Base-by-base conservation (phyloP, 2,888 invertebrate genomes). In the Erebia palarica region DNA sequence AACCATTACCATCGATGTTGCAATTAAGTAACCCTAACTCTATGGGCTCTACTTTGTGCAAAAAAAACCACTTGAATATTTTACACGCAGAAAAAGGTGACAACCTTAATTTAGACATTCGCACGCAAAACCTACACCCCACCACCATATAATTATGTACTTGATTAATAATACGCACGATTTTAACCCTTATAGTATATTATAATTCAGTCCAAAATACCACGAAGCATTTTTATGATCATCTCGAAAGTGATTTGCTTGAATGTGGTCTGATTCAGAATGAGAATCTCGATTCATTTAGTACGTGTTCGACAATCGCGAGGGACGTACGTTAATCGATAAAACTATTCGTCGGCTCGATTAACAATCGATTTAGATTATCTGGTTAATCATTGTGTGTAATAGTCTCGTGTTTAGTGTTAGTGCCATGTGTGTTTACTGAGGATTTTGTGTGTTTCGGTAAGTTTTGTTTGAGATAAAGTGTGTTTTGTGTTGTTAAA, bases 351-450 rank as follows among this genome's bases (percentile, higher is more conserved):
- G 11, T 65, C 65, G 61, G 47, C 61, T 63, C 65, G 68, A 70
- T 70, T 73, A 18, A 58, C 61, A 71, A 66, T 63, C 66, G 65
- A 71, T 71, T 66, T 18, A 51, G 63, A 66, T 71, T 53, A 70
- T 58, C 66, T 53, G 44, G 27, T 70, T 70, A 59, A 64, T 58
- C 47, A 47, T 21, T 47, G 63, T 63, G 63, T 49, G 47, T 47
- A 44, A 61, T 21, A 47, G 13, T 14, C n/a, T 53, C 14, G 67
- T 70, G 69, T 64, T 53, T 72, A 55, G 72, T 72, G 65, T 44
- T 59, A 63, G 69, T 72, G 72, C 55, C 66, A 69, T 73, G 72
- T 58, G 55, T 68, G 51, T 53, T 59, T 65, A 14, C 36, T 42
- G 49, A 18, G 51, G 58, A 61, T 65, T 53, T 65, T 44, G 36